Base-by-base conservation (phyloP, 2,113 vertebrate species). In the Arenaria interpres region DNA sequence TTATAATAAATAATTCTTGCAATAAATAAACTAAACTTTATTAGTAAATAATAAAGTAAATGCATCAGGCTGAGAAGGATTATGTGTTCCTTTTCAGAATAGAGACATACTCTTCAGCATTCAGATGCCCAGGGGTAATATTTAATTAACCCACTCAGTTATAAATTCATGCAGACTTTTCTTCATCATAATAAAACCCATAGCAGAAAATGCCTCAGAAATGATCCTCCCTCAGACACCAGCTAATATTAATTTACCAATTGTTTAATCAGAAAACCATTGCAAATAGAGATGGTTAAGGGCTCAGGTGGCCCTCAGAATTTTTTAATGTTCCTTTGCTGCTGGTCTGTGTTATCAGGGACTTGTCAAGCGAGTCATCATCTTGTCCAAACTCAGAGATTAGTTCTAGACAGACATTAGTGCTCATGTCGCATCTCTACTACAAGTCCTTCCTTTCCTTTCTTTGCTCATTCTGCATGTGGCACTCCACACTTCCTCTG, bases 71-170 rank as follows among this genome's bases (percentile, higher is more conserved):
- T 88, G 69, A 85, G 73, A 85, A 79, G 57, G 73, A 80, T 90
- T 87, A 62, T 74, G 25, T 60, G 39, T 35, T 96, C 66, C 63
- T 93, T 93, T 88, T 93, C 78, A 85, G 57, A 96, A 82, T 2
- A 62, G 66, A 87, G 63, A 53, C 32, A 56, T 59, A 57, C 39
- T 88, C 12, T 88, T 88, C 81, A 89, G 64, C 2, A 10, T 89
- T 93, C 59, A n/a, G 23, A 80, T 91, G 90, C 88, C 68, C 85
- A 76, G 59, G 64, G 83, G 54, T 94, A 93, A 90, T 91, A 88
- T 94, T 90, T 93, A 96, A 92, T 96, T 96, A 95, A 93, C 68
- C 79, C 63, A 59, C 86, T 90, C 89, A 77, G 76, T 90, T 86
- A 93, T 84, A 92, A 93, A 95, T 89, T 95, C 0, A 7, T 90